Evolutionary conservation across 2,113 vertebrate genomes (phyloP).

Genomic region (Sinocyclocheilus maitianheensis): DNA sequence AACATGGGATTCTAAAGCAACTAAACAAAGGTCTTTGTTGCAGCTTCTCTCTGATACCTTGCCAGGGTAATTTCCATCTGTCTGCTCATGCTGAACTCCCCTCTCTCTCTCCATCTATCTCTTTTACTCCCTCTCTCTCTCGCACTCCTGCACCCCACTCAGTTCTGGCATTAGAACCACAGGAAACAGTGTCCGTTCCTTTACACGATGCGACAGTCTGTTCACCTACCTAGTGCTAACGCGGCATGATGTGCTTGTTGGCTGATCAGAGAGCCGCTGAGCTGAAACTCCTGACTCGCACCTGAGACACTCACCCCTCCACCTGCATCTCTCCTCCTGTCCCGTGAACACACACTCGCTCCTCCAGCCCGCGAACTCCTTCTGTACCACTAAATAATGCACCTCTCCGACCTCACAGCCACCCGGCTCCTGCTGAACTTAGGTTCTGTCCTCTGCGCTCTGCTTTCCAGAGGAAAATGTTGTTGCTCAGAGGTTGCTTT

Average conservation of each 20-base stretch:
- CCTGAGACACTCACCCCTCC: slow-evolving; percentile 40
- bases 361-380: slow-evolving; percentile 12
- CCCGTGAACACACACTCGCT: slow-evolving; percentile 26
- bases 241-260: slow-evolving; percentile 46
- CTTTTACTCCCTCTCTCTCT: slow-evolving; percentile 18
- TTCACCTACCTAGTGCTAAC: slow-evolving; percentile 49
- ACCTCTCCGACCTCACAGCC: slow-evolving; percentile 13
- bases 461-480: slow-evolving; percentile 8
- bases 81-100: slow-evolving; percentile 54
- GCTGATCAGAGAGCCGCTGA: slow-evolving; percentile 43
- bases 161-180: slow-evolving; percentile 57
- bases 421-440: background rate
- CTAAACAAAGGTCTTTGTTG: slow-evolving; percentile 70
- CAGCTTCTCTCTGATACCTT: slow-evolving; percentile 66
- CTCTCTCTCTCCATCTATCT: slow-evolving; percentile 38
- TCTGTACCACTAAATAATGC: slow-evolving; percentile 37
- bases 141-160: slow-evolving; percentile 49
- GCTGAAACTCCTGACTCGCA: slow-evolving; percentile 42
- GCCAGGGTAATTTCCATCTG: slow-evolving; percentile 75
- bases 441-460: background rate
- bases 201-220: slow-evolving; percentile 46
- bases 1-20: slow-evolving; percentile 54
- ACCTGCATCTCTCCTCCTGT: slow-evolving; percentile 31
- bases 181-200: slow-evolving; percentile 46
- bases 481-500: background rate